Conservation (phyloP, 2,797 vertebrate genomes). For the Iguana delicatissima region DNA sequence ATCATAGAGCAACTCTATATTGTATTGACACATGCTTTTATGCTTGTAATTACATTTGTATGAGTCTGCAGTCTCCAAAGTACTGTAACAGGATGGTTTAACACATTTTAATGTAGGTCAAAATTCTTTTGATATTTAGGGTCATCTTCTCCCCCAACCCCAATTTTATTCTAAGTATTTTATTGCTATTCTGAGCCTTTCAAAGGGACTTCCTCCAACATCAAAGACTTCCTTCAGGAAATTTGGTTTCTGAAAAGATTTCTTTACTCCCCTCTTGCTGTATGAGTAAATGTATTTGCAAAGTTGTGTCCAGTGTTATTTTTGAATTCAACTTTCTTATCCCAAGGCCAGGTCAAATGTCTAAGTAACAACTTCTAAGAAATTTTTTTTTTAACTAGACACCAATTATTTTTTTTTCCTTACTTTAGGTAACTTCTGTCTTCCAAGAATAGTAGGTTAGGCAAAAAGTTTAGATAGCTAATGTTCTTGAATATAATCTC, state of each 20-base stretch:
- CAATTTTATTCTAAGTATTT: background rate
- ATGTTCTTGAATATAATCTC: background rate
- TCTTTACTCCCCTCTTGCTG: background rate
- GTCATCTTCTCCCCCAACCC: conserved; percentile 3
- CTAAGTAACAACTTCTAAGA: background rate
- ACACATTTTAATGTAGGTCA: conserved; percentile 43
- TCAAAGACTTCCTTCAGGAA: conserved; percentile 22
- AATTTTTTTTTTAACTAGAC: background rate
- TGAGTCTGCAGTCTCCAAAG: conserved; percentile 32
- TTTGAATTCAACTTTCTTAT: background rate
- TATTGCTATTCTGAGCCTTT: background rate
- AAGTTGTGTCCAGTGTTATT: background rate
- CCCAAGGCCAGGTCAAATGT: background rate
- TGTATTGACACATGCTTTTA: conserved; percentile 25
- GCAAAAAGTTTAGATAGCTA: background rate
- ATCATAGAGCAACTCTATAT: background rate
- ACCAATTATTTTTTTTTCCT: background rate
- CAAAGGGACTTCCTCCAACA: conserved; percentile 15
- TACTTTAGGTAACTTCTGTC: background rate
- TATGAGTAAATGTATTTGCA: background rate
- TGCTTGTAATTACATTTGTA: conserved; percentile 53
- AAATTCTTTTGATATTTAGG: conserved; percentile 24
- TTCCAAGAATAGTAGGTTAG: background rate
- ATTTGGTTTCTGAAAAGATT: conserved; percentile 6
- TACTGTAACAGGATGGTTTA: conserved; percentile 12